Evolutionary conservation across 1,140 invertebrate genomes (phyloP).

Genomic region (Drosophila takahashii): DNA sequence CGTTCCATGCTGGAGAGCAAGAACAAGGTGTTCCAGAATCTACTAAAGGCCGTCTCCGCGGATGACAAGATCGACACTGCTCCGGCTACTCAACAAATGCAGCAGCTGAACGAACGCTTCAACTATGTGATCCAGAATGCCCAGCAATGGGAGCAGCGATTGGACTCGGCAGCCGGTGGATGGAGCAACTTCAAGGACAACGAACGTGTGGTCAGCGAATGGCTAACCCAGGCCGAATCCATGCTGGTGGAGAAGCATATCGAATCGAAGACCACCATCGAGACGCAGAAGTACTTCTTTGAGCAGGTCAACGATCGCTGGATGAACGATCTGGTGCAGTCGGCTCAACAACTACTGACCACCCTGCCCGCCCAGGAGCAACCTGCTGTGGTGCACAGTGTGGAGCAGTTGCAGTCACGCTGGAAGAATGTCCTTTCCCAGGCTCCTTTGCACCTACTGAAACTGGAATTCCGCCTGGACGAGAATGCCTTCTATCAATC

Average conservation of each 20-base stretch:
- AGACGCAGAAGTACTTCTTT: conserved; percentile 93
- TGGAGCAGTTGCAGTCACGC: conserved; percentile 89
- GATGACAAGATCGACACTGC: conserved; percentile 90
- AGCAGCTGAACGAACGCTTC: conserved; percentile 93
- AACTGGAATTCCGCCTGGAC: conserved; percentile 94
- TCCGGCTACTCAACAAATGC: conserved; percentile 89
- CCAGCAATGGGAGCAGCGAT: conserved; percentile 91
- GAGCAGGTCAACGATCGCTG: conserved; percentile 92
- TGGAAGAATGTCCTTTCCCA: conserved; percentile 92
- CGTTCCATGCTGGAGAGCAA: conserved; percentile 97
- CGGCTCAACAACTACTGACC: conserved; percentile 92
- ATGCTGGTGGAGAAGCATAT: conserved; percentile 92
- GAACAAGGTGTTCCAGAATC: conserved; percentile 96
- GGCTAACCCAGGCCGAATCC: conserved; percentile 93
- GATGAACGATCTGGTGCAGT: conserved; percentile 92
- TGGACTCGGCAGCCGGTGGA: conserved; percentile 91
- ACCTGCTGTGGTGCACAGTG: conserved; percentile 88
- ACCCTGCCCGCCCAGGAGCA: conserved; percentile 89
- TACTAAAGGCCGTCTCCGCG: conserved; percentile 91
- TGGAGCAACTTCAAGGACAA: conserved; percentile 95
- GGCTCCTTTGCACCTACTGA: conserved; percentile 93
- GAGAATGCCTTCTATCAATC: conserved; percentile 94
- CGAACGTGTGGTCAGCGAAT: conserved; percentile 92
- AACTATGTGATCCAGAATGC: conserved; percentile 89
- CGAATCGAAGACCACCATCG: conserved; percentile 92